Base-by-base conservation (phyloP, 2,888 invertebrate genomes). In the Teleiodes luculella region DNA sequence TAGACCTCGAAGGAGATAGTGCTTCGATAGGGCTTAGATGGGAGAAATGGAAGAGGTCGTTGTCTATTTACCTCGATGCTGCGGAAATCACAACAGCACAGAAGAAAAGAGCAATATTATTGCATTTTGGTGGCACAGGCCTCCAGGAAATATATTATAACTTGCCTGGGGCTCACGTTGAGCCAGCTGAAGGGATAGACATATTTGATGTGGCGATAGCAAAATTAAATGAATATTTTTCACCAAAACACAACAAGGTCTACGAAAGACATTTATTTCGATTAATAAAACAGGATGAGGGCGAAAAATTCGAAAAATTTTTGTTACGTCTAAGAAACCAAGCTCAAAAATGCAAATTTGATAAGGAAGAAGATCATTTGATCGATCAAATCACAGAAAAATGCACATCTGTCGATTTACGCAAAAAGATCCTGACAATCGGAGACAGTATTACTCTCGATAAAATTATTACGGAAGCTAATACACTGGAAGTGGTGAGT, bases 51-150 rank as follows among this genome's bases (percentile, higher is more conserved):
- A n/a, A n/a, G n/a, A n/a, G n/a, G n/a, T n/a, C n/a, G n/a, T n/a
- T n/a, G n/a, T n/a, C n/a, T n/a, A n/a, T 61, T n/a, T 61, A 55
- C n/a, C 36, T 61, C 2, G 58, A 61, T 8, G 58, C 59, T 7
- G 37, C 57, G 3, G 57, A 54, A 24, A 59, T 57, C 33, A 51
- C 4, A 3, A 50, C 37, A 3, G 4, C 49, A 14, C 45, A 5
- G 18, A 59, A 55, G 39, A 61, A 57, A 31, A 58, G 59, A 49
- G 59, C 59, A 6, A 59, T 59, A 24, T 31, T 61, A 30, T 36
- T 57, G 24, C 49, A 54, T 0, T 41, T 61, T 13, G 61, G 58
- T 13, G 59, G 61, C 47, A 16, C 55, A 8, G 53, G 35, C 2
- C 50, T 61, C 0, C 61, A n/a, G n/a, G n/a, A n/a, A n/a, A n/a